Evolutionary conservation across 2,888 invertebrate genomes (phyloP).

Genomic region (Sympetrum striolatum): DNA sequence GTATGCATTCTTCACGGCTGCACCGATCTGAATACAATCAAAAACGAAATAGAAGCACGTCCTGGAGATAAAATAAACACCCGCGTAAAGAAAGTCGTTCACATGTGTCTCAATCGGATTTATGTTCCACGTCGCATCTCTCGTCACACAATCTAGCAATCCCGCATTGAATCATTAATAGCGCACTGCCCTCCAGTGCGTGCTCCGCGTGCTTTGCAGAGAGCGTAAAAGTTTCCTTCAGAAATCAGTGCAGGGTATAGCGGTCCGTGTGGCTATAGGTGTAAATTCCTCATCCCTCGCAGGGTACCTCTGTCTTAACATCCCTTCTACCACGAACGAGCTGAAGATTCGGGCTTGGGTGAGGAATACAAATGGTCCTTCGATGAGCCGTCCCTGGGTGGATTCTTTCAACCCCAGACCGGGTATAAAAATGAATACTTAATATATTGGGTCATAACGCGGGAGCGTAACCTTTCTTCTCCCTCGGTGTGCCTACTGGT

Average conservation of each 20-base stretch:
- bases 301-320: not conserved
- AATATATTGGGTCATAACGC: slow-evolving; percentile 1
- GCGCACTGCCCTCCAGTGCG: not conserved
- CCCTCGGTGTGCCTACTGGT: not conserved
- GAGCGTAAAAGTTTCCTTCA: not conserved
- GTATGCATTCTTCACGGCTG: too few relatives aligned
- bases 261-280: not conserved
- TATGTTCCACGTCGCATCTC: not conserved
- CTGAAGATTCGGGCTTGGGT: not conserved
- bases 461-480: not conserved
- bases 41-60: not conserved
- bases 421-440: slow-evolving; percentile 21
- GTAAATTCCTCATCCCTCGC: not conserved
- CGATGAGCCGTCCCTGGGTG: not conserved
- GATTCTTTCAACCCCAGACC: not conserved
- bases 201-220: not conserved
- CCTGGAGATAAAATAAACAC: not conserved
- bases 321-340: not conserved
- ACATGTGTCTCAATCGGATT: not conserved
- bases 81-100: not conserved
- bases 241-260: not conserved
- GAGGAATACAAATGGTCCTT: slow-evolving; percentile 21
- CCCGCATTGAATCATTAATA: not conserved
- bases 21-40: not conserved
- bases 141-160: not conserved